These are phyloP conservation scores for Ectemnius continuus DNA, from an alignment of 2,888 invertebrate genomes.

Conservation along the genomic window DNA sequence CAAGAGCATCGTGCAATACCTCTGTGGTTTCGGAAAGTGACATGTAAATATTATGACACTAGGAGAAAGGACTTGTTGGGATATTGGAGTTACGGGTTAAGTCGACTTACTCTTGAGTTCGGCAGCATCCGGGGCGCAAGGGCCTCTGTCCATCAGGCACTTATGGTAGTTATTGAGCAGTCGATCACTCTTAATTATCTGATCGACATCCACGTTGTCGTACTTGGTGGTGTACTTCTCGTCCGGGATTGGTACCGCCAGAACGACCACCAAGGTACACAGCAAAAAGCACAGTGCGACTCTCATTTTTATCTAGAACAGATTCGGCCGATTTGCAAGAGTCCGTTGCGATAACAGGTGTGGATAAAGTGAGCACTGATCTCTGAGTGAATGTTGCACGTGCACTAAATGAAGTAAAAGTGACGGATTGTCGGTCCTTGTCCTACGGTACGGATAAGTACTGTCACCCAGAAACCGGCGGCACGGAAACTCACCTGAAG, in stretches of 20 bases:
- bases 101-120: slow-evolving; percentile 84
- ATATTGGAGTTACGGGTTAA: background rate
- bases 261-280: slow-evolving; percentile 53
- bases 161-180: slow-evolving; percentile 83
- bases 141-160: slow-evolving; percentile 83
- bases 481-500: slow-evolving; percentile 59
- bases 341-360: too few relatives aligned
- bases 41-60: too few relatives aligned
- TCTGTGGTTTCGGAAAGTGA: slow-evolving; percentile 22
- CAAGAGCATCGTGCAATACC: slow-evolving; percentile 84
- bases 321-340: too few relatives aligned
- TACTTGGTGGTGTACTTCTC: slow-evolving; percentile 82
- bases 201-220: slow-evolving; percentile 84
- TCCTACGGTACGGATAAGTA: too few relatives aligned
- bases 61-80: background rate
- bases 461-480: background rate
- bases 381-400: too few relatives aligned
- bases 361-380: too few relatives aligned
- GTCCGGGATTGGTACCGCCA: slow-evolving; percentile 44
- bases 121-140: slow-evolving; percentile 84
- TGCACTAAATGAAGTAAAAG: too few relatives aligned
- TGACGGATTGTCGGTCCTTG: too few relatives aligned
- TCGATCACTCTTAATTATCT: slow-evolving; percentile 83
- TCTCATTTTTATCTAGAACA: slow-evolving; percentile 59
- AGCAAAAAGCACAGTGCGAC: slow-evolving; percentile 59